A percentile compares a stretch with the other conserved stretches of the same genome.
Conservation (phyloP, 2,113 vertebrate species). For the Siphamia tubifer region DNA sequence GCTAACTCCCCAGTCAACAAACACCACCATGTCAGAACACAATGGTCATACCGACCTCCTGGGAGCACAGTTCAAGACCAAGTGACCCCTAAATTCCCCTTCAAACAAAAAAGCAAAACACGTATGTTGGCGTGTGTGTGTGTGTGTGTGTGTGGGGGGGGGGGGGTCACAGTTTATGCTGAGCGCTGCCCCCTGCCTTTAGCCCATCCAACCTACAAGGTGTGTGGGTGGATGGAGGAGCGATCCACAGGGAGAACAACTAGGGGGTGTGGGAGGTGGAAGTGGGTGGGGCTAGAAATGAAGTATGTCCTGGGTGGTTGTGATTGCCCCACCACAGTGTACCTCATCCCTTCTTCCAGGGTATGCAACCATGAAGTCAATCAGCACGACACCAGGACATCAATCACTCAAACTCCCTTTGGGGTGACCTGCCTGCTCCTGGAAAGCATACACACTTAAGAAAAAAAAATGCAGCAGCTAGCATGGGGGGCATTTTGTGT, state of each 20-base stretch:
- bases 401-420: slow-evolving; percentile 71
- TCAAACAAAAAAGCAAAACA: slow-evolving; percentile 60
- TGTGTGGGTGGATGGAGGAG: slow-evolving; percentile 44
- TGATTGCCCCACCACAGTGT: slow-evolving; percentile 50
- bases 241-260: too few relatives aligned
- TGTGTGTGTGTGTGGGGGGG: too few relatives aligned
- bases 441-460: slow-evolving; percentile 36
- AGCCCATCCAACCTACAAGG: slow-evolving; percentile 44
- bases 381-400: slow-evolving; percentile 71
- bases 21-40: slow-evolving; percentile 36
- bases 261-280: too few relatives aligned
- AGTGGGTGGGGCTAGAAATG: slow-evolving; percentile 38
- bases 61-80: slow-evolving; percentile 41
- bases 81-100: slow-evolving; percentile 59
- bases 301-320: slow-evolving; percentile 51
- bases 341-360: slow-evolving; percentile 69
- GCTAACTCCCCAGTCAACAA: slow-evolving; percentile 34
- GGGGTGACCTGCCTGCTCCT: slow-evolving; percentile 61
- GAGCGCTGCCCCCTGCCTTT: slow-evolving; percentile 37
- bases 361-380: slow-evolving; percentile 75
- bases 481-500: neutral
- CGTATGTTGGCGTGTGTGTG: slow-evolving; percentile 39
- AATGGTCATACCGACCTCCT: slow-evolving; percentile 35
- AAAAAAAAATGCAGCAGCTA: slow-evolving; percentile 4
- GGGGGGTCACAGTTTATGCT: slow-evolving; percentile 38